Percentiles rank a stretch among this genome's conserved stretches.
Evolutionary conservation across 2,888 invertebrate genomes (phyloP).

Genomic region (Patella ulyssiponensis): DNA sequence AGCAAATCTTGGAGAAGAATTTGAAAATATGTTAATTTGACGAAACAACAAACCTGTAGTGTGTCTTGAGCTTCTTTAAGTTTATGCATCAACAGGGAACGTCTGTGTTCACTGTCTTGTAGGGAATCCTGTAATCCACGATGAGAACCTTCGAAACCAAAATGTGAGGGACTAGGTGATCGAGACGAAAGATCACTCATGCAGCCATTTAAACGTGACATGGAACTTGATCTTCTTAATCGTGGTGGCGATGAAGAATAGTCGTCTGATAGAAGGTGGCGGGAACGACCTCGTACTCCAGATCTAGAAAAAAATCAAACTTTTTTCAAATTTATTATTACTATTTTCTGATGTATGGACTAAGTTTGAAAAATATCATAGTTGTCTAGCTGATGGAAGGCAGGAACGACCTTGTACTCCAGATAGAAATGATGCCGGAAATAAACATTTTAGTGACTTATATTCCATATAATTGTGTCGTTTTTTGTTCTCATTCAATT

Average conservation of each 20-base stretch:
- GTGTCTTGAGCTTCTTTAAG: slow-evolving; percentile 68
- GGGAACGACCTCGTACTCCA: slow-evolving; percentile 30
- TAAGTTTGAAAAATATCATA: no score
- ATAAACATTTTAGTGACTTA: no score
- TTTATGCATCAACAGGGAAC: slow-evolving; percentile 62
- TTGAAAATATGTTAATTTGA: neutral
- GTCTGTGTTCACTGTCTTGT: slow-evolving; percentile 66
- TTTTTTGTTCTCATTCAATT: no score
- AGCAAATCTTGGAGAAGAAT: no score
- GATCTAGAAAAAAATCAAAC: neutral
- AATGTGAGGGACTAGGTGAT: neutral
- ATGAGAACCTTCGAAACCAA: slow-evolving; percentile 21
- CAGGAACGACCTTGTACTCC: no score
- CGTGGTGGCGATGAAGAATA: slow-evolving; percentile 31
- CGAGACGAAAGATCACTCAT: slow-evolving; percentile 3
- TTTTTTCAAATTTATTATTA: no score
- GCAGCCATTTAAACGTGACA: neutral
- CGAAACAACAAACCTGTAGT: slow-evolving; percentile 50
- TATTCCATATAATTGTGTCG: no score
- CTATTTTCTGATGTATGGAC: no score
- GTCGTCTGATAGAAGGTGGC: slow-evolving; percentile 45
- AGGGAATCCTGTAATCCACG: slow-evolving; percentile 34
- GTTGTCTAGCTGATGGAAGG: no score
- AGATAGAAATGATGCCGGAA: no score
- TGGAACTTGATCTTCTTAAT: neutral